Base-by-base conservation (phyloP, 2,113 vertebrate species). In the Etheostoma cragini region DNA sequence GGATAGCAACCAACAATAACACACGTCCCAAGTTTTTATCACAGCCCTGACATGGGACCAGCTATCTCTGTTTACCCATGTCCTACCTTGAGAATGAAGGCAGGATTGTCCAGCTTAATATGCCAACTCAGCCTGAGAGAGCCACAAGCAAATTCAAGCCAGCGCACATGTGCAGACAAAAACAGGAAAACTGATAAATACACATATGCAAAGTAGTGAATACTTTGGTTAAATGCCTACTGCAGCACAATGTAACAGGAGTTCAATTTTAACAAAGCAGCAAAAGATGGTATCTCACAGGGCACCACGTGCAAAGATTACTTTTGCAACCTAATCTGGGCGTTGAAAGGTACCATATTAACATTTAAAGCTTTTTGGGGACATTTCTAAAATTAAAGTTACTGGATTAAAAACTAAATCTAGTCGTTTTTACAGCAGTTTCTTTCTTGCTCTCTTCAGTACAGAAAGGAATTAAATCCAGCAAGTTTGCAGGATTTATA, bases 21-120 rank as follows among this genome's bases (percentile, higher is more conserved):
- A 19, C 12, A 73, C 50, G 38, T 81, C 19, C 65, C 24, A 45
- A 50, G 38, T 72, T 53, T 70, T 88, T 91, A 90, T 88, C 89
- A 35, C 76, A 69, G 50, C 38, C 52, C 60, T 65, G 66, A 84
- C 79, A 74, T 70, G 70, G 71, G 80, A 81, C 72, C 76, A 58
- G 79, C 76, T 87, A 88, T 92, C 86, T 90, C 50, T 82, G 69
- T 89, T 91, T 88, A 85, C 72, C 45, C 68, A 66, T 74, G 61
- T 38, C 12, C 67, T 62, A 61, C 26, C 74, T 65, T 88, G 89
- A 87, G 92, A 86, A 92, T 16, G 24, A 60, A 63, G 63, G 65
- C 82, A 81, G 78, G 26, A 56, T 47, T 38, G 72, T 82, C 62
- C 74, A 74, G 65, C 64, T 82, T 70, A 80, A 66, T 60, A 72